Evolutionary conservation across 2,888 invertebrate species (phyloP), one percentile per base, ranked within the genome.

Genomic region (Ferdinandea cuprea): DNA sequence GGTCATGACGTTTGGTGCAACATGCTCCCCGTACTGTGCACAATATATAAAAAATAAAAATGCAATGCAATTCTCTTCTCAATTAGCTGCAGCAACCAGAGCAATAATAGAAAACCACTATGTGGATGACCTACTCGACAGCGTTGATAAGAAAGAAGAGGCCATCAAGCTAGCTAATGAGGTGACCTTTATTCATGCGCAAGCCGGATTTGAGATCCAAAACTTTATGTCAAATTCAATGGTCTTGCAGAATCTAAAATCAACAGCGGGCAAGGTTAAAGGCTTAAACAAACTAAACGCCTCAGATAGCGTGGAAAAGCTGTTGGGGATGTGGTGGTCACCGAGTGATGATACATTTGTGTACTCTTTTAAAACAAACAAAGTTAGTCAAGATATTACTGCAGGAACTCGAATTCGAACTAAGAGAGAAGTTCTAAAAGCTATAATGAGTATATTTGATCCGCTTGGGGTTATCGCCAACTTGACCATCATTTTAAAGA

Each of bases 391-490:
- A 2, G 74, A 81, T 1, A 54, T 85, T 5, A 9, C 68, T 13
- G 44, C 2, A 1, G 72, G 77, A 3, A 32, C 28, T 4, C 25
- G 48, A 17, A 63, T 46, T 40, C 86, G 85, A 1, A 87, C 85
- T 19, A 87, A 86, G 46, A 52, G 86, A 37, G 71, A 86, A 48
- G 54, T 84, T 11, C 50, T 86, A 5, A 69, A 85, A 2, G 40
- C 84, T 0, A 77, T 86, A 6, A 88, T 86, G 88, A 87, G 87
- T 1, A 40, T 87, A 4, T 89, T 87, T 68, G 88, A 89, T 52
- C 88, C 88, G 0, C 56, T 87, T 0, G 88, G 87, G 7, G 61
- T 87, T 1, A 58, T 88, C 1, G 63, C 78, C 0, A 86, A 87
- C 0, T 86, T 85, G 9, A 85, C 85, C 1, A 59, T 87, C 0